Base-by-base conservation (phyloP, 2,113 vertebrate genomes). In the Odobenus rosmarus region DNA sequence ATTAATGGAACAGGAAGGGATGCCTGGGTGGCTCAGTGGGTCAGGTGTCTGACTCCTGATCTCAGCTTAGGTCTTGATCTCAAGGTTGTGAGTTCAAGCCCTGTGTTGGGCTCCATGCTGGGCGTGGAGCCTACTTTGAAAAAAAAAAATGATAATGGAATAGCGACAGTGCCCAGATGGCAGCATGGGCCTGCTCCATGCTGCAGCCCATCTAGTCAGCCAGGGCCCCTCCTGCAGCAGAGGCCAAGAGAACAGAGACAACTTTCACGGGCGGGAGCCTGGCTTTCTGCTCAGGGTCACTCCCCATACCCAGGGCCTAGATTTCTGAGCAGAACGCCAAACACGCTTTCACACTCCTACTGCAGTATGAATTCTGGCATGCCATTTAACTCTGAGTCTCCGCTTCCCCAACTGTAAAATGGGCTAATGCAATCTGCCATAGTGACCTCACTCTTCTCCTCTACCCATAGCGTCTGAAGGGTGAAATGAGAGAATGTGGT, bases 201-300 rank as follows among this genome's bases (percentile, higher is more conserved):
- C 33, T 10, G 42, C n/a, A 23, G 33, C 49, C 85, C 33, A 13
- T 61, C 76, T 3, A 4, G 74, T 53, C 13, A 4, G 39, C 13
- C 9, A n/a, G 16, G n/a, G 16, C 49, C 16, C 19, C 80, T 46
- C 39, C 31, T 2, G 51, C 16, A 5, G 67, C n/a, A 51, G 21
- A 95, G 33, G 14, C 59, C 15, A 39, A 26, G 46, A 15, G 16
- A 11, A 33, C 15, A 51, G 51, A 28, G 69, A 28, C 4, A 2
- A 5, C 8, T 8, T 23, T 28, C 1, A 0, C 28, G 5, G 4
- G n/a, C 4, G 2, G 33, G 59, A 42, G 26, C 39, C 69, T 71
- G n/a, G 33, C 16, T 21, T 76, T 46, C 72, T 49, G 28, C 19
- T 36, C 71, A 55, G 46, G 1, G 0, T 4, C 5, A 0, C 24